A percentile compares a stretch with the other conserved stretches of the same genome.
phyloP scores from a whole-genome alignment of 1,140 invertebrate genomes.

The Zaprionus nigranus region DNA sequence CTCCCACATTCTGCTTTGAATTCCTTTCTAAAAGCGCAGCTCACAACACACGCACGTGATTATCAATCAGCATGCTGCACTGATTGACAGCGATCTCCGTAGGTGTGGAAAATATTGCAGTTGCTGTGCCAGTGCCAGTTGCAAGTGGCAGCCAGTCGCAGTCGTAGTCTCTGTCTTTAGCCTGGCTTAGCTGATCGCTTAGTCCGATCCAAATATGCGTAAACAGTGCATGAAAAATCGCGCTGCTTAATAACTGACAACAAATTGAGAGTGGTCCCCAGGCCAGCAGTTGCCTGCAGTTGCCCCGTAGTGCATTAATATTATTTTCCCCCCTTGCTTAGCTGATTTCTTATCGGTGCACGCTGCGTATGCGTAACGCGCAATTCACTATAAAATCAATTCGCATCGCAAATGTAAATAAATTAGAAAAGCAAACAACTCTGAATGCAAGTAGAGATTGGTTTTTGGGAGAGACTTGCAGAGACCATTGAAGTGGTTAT shows the following conservation, averaged over 20 bases:
- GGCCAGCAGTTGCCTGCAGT: not conserved
- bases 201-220: slow-evolving; percentile 35
- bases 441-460: not conserved
- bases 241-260: slow-evolving; percentile 74
- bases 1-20: slow-evolving; percentile 23
- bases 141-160: not conserved
- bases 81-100: slow-evolving; percentile 71
- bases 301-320: not conserved
- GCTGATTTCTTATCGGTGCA: slow-evolving; percentile 73
- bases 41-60: slow-evolving; percentile 59
- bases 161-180: not conserved
- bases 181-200: slow-evolving; percentile 41
- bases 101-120: slow-evolving; percentile 68
- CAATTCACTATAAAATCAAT: slow-evolving; percentile 63
- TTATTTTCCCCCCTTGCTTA: slow-evolving; percentile 9
- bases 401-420: slow-evolving; percentile 53
- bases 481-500: not conserved
- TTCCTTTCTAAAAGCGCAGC: slow-evolving; percentile 68
- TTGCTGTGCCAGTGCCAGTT: not conserved
- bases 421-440: slow-evolving; percentile 57
- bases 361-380: slow-evolving; percentile 70
- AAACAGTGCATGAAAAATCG: slow-evolving; percentile 64
- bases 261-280: slow-evolving; percentile 51
- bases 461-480: not conserved
- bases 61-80: slow-evolving; percentile 70